Base-by-base conservation (phyloP, 2,888 invertebrate species). In the Acronicta leporina region DNA sequence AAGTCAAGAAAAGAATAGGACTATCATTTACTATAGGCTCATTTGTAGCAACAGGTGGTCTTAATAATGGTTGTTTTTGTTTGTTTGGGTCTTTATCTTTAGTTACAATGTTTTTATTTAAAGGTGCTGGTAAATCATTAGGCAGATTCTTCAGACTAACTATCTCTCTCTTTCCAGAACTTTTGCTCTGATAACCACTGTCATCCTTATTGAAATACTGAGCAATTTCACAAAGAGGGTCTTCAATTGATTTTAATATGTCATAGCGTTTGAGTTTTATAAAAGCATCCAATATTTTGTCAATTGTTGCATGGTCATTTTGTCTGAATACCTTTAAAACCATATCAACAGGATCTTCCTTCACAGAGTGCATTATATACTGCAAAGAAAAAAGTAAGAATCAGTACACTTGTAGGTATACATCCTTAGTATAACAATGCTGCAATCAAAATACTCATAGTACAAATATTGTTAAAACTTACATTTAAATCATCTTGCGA, bases 351-450 rank as follows among this genome's bases (percentile, higher is more conserved):
- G 94, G 95, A 74, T 95, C 95, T 58, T 94, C 93, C 72, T 91
- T 93, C 14, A 95, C 92, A 51, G 94, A 91, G 77, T 95, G 93
- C 76, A 89, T 92, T 68, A 95, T 95, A 62, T 95, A 94, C 95
- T 95, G 87, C 5, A 33, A 33, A 33, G 11, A 58, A 88, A 89
- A 62, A 86, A 89, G 20, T 20, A 20, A 20, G 20, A 20, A 20
- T 20, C 20, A 20, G 20, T 20, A 20, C 20, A 20, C 20, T 20
- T 20, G 20, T 20, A 20, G 20, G 20, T 20, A 20, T 20, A 20
- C 20, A 2, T 20, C 2, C 27, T 27, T 27, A 27, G 25, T 5
- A 27, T 27, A 27, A 27, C 5, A 5, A 27, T 27, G 7, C 7
- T 27, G 27, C 27, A 30, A 30, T 7, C 10, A 9, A 9, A 30